Evolutionary conservation across 2,797 vertebrate genomes (phyloP).

Genomic region (Distichodus sexfasciatus): DNA sequence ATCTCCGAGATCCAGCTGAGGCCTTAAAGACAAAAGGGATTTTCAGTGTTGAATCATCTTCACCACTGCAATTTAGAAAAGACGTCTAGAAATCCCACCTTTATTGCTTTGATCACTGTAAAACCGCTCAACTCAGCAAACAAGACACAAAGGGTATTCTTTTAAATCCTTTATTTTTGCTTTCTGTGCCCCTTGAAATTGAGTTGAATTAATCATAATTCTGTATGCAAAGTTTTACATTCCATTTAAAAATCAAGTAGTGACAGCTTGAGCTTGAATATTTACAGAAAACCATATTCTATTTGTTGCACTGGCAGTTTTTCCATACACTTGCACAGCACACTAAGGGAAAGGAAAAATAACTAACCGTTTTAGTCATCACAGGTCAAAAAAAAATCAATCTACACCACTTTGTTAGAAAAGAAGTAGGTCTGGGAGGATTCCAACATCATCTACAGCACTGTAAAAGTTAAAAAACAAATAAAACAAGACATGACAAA

Average conservation of each 20-base stretch:
- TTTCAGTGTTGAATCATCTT: too few species aligned
- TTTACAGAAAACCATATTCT: constrained; percentile 85
- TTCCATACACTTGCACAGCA: constrained; percentile 74
- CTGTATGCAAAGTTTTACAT: constrained; percentile 92
- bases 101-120: too few species aligned
- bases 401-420: constrained; percentile 47
- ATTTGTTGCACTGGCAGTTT: constrained; percentile 48
- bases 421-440: not conserved
- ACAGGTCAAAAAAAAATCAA: constrained; percentile 56
- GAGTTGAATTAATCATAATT: constrained; percentile 83
- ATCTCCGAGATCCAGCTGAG: too few species aligned
- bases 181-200: constrained; percentile 91
- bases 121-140: too few species aligned
- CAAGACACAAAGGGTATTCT: not conserved
- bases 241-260: constrained; percentile 90
- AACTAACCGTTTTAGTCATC: constrained; percentile 60
- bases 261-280: constrained; percentile 88
- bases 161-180: constrained; percentile 87
- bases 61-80: too few species aligned
- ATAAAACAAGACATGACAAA: constrained; percentile 85
- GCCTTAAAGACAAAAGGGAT: too few species aligned
- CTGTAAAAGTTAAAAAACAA: constrained; percentile 23
- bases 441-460: constrained; percentile 25
- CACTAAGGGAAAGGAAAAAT: constrained; percentile 54
- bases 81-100: too few species aligned